These are phyloP conservation scores for Sinopyrophorus schimmeli DNA, from an alignment of 2,888 invertebrate species.

Conservation along the genomic window DNA sequence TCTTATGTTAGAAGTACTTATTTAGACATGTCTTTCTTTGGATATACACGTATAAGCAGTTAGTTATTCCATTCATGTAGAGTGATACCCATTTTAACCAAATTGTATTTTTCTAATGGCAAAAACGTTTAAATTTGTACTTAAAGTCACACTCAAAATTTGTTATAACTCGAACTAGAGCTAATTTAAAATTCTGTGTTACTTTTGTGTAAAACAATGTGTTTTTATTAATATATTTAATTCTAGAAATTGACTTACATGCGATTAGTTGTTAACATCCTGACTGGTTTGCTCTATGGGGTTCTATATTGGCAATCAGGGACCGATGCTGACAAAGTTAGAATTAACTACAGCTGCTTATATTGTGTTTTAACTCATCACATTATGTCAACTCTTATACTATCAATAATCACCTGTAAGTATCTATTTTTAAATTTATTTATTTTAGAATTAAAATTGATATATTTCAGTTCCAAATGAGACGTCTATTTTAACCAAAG, in stretches of 20 bases:
- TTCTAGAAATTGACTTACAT: constrained; percentile 77
- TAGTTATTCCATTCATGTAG: too few species aligned
- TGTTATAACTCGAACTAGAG: too few species aligned
- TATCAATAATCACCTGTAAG: constrained; percentile 84
- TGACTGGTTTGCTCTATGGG: constrained; percentile 77
- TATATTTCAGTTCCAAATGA: constrained; percentile 73
- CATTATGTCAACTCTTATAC: constrained; percentile 90
- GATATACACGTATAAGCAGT: too few species aligned
- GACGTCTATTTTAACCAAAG: constrained; percentile 78
- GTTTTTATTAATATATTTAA: constrained; percentile 20
- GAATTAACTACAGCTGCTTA: constrained; percentile 84
- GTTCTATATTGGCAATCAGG: constrained; percentile 75
- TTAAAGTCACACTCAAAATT: too few species aligned
- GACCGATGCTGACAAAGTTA: constrained; percentile 72
- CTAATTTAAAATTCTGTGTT: too few species aligned
- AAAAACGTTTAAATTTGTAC: too few species aligned
- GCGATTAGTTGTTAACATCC: constrained; percentile 72
- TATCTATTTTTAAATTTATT: constrained; percentile 56
- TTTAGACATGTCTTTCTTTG: too few species aligned
- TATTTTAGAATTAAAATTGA: constrained; percentile 1
- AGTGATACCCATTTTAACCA: too few species aligned
- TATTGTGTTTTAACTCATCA: constrained; percentile 93
- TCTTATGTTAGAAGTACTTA: too few species aligned
- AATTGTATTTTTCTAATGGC: too few species aligned
- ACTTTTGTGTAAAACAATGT: too few species aligned